Conservation (phyloP, 2,797 vertebrate genomes). For the Eremophila alpestris region DNA sequence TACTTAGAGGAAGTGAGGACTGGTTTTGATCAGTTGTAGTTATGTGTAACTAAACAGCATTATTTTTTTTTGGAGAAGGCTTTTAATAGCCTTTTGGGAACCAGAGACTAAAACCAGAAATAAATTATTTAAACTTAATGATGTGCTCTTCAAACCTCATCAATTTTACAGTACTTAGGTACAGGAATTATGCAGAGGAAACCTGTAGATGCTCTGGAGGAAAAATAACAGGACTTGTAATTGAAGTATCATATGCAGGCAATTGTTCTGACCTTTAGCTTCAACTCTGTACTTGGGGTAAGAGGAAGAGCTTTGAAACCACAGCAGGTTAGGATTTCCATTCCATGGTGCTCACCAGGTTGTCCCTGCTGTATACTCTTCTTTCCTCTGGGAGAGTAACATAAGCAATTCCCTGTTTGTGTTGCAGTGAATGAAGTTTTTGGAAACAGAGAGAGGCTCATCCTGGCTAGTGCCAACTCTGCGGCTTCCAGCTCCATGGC, state of each 20-base stretch:
- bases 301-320: background rate
- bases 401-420: background rate
- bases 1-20: background rate
- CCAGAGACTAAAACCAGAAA: background rate
- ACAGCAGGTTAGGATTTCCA: background rate
- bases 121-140: background rate
- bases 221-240: background rate
- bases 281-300: background rate
- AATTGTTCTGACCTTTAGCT: background rate
- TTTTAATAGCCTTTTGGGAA: background rate
- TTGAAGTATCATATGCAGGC: background rate
- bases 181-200: background rate
- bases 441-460: slow-evolving; percentile 84
- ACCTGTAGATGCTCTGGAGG: background rate
- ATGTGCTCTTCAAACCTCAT: background rate
- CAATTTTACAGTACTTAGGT: background rate
- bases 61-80: background rate
- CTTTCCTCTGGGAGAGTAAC: background rate
- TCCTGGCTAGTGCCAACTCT: slow-evolving; percentile 70
- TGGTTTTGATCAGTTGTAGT: background rate
- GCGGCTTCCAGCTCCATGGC: slow-evolving; percentile 20
- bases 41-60: background rate
- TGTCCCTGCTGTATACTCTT: background rate
- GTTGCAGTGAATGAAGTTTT: slow-evolving; percentile 88
- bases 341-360: background rate